phyloP scores from a whole-genome alignment of 2,113 vertebrate species.

The Antechinus flavipes region DNA sequence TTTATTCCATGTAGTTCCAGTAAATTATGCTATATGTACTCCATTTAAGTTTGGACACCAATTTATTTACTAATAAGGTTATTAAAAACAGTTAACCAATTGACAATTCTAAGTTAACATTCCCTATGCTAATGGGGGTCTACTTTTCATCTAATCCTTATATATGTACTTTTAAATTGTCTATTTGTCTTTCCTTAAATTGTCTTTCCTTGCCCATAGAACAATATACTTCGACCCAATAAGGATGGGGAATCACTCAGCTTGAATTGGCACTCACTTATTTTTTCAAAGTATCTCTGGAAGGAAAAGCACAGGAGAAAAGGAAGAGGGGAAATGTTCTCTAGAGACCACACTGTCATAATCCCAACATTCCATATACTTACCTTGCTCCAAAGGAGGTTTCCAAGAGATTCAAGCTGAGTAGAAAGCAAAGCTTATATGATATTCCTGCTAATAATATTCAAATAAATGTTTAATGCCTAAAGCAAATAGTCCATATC shows the following conservation, averaged over 20 bases:
- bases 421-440: neutral
- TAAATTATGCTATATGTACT: neutral
- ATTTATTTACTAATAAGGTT: neutral
- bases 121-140: neutral
- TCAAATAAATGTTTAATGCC: neutral
- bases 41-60: constrained; percentile 3
- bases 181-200: neutral
- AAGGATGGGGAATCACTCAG: neutral
- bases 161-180: constrained; percentile 19
- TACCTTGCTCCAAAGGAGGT: neutral
- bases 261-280: neutral
- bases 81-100: neutral
- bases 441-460: neutral
- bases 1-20: constrained; percentile 4
- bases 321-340: neutral
- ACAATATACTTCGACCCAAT: neutral
- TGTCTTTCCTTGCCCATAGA: neutral
- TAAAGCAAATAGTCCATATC: neutral
- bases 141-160: constrained; percentile 1
- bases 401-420: neutral
- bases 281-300: neutral
- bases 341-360: neutral
- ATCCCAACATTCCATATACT: neutral
- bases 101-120: constrained; percentile 3
- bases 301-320: neutral